A percentile compares a stretch with the other conserved stretches of the same genome.
phyloP scores from a whole-genome alignment of 1,140 invertebrate species.

The Idris sp. region DNA sequence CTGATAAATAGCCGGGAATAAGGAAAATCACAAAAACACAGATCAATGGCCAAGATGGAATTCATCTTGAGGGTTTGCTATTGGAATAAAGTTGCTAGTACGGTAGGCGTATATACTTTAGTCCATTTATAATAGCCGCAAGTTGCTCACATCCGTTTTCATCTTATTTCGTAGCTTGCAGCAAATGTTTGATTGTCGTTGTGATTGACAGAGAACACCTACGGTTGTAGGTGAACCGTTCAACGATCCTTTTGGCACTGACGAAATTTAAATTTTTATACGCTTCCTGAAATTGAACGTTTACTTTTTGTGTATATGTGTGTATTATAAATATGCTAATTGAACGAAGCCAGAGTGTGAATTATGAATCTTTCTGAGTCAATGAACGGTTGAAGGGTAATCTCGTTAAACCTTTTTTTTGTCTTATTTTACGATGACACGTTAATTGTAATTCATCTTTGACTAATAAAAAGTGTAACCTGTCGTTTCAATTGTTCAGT shows the following conservation, averaged over 20 bases:
- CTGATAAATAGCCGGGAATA: constrained; percentile 1
- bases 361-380: constrained; percentile 23
- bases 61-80: constrained; percentile 58
- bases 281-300: no score
- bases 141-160: constrained; percentile 53
- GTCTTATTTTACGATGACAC: constrained; percentile 30
- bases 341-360: not conserved
- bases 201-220: constrained; percentile 54
- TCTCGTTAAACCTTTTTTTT: constrained; percentile 32
- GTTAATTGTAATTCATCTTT: constrained; percentile 25
- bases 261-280: constrained; percentile 22
- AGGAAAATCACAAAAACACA: constrained; percentile 33
- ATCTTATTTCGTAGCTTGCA: constrained; percentile 46
- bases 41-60: constrained; percentile 65
- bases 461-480: constrained; percentile 37
- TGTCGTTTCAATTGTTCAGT: constrained; percentile 32
- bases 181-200: constrained; percentile 52
- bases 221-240: constrained; percentile 53
- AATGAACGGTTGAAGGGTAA: constrained; percentile 23
- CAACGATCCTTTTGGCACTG: not conserved
- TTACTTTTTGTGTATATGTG: no score
- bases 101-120: constrained; percentile 58
- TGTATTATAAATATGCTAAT: no score
- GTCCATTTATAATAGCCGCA: constrained; percentile 67
- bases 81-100: constrained; percentile 49